Evolutionary conservation across 1,140 invertebrate species (phyloP).

Genomic region (Homarus americanus): DNA sequence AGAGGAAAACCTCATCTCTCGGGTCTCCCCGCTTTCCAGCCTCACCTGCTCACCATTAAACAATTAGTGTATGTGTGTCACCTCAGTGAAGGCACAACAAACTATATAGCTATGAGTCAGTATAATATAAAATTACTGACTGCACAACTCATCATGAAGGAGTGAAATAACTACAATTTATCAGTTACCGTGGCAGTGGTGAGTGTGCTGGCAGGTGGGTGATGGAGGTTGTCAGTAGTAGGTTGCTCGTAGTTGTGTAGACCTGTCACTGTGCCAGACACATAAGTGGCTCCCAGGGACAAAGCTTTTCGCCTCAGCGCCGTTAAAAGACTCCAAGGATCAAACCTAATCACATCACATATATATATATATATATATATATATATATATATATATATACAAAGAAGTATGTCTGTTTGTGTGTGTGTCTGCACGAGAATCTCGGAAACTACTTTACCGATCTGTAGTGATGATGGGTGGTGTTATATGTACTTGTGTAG

Average conservation of each 20-base stretch:
- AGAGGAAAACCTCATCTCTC: constrained; percentile 82
- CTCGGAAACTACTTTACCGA: no score
- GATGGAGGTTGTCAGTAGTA: not conserved
- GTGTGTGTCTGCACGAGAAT: no score
- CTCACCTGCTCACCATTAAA: not conserved
- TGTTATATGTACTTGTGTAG: no score
- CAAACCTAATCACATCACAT: constrained; percentile 84
- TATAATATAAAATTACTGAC: no score
- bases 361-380: no score
- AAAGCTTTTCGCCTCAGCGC: constrained; percentile 88
- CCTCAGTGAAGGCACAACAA: no score
- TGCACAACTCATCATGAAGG: no score
- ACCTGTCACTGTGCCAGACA: constrained; percentile 87
- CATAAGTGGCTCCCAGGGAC: constrained; percentile 87
- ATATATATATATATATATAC: no score
- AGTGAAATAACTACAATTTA: no score
- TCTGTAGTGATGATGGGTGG: no score
- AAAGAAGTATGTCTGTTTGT: no score
- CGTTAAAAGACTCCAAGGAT: constrained; percentile 89
- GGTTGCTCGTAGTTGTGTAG: constrained; percentile 81
- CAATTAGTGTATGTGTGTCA: no score
- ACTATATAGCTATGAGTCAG: not conserved
- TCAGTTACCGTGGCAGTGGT: constrained; percentile 27
- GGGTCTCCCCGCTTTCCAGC: not conserved
- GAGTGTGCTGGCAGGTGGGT: not conserved